These are phyloP conservation scores for Lydus trimaculatus DNA, from an alignment of 2,888 invertebrate species.

Conservation along the genomic window DNA sequence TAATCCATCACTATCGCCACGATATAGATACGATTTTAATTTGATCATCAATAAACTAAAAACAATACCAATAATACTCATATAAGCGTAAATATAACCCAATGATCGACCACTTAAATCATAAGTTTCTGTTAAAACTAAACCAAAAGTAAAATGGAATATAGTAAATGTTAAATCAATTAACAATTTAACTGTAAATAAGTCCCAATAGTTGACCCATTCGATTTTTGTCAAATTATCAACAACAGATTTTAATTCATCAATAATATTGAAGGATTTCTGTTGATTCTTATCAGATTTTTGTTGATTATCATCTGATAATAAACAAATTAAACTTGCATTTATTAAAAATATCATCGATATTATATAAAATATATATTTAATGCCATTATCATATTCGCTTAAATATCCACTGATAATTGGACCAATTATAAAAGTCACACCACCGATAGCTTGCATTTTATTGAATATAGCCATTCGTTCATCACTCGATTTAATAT, in stretches of 20 bases:
- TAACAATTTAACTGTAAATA: constrained; percentile 24
- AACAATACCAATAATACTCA: constrained; percentile 14
- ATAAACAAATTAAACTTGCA: constrained; percentile 8
- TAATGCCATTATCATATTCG: constrained; percentile 17
- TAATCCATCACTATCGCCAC: constrained; percentile 15
- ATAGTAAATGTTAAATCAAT: constrained; percentile 16
- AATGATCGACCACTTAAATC: constrained; percentile 14
- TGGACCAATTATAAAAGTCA: constrained; percentile 18
- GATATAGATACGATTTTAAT: constrained; percentile 17
- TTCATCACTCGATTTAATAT: constrained; percentile 13
- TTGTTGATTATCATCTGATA: not conserved
- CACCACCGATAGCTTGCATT: constrained; percentile 21
- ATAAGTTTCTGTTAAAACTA: constrained; percentile 9
- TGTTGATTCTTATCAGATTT: not conserved
- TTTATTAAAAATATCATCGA: constrained; percentile 12
- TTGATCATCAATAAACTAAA: constrained; percentile 14
- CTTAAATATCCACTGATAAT: constrained; percentile 16
- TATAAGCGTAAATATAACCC: constrained; percentile 20
- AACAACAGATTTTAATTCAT: constrained; percentile 13
- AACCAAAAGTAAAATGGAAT: constrained; percentile 16
- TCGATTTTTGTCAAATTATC: constrained; percentile 16
- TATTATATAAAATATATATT: constrained; percentile 13
- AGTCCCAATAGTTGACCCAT: constrained; percentile 26
- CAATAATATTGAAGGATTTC: not conserved
- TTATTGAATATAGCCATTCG: constrained; percentile 14